These are phyloP conservation scores for Elegia similella DNA, from an alignment of 2,888 invertebrate genomes.

Conservation along the genomic window DNA sequence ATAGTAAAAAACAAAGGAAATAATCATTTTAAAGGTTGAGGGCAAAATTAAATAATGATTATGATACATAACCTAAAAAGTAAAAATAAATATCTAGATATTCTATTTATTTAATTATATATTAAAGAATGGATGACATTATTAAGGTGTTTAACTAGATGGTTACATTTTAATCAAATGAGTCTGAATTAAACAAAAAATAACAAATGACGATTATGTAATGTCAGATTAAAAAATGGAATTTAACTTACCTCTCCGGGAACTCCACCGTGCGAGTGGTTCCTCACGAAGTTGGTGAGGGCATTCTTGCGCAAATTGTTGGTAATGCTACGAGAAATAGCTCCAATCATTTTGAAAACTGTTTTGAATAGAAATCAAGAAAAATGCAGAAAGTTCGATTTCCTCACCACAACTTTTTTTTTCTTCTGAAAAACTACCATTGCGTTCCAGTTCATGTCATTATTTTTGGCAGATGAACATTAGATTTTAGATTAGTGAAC, in stretches of 20 bases:
- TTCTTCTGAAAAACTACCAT: constrained; percentile 13
- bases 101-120: not conserved
- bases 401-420: constrained; percentile 26
- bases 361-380: constrained; percentile 27
- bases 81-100: no score
- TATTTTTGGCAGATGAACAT: constrained; percentile 13
- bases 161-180: not conserved
- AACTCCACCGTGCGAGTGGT: constrained; percentile 67
- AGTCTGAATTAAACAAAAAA: constrained; percentile 24
- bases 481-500: constrained; percentile 34
- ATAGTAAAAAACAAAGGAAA: no score
- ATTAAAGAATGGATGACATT: not conserved
- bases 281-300: constrained; percentile 65
- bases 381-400: constrained; percentile 40
- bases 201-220: constrained; percentile 54
- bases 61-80: no score
- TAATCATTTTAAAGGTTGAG: no score
- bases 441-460: constrained; percentile 4
- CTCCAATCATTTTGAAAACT: constrained; percentile 59
- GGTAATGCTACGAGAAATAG: constrained; percentile 57
- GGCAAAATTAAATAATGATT: no score
- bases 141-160: not conserved
- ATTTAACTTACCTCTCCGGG: constrained; percentile 67
- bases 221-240: constrained; percentile 43
- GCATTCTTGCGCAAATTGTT: constrained; percentile 69